Evolutionary conservation across 35 echinoderm and acorn worm genomes (phyloP).

Genomic region (Eucidaris tribuloides): DNA sequence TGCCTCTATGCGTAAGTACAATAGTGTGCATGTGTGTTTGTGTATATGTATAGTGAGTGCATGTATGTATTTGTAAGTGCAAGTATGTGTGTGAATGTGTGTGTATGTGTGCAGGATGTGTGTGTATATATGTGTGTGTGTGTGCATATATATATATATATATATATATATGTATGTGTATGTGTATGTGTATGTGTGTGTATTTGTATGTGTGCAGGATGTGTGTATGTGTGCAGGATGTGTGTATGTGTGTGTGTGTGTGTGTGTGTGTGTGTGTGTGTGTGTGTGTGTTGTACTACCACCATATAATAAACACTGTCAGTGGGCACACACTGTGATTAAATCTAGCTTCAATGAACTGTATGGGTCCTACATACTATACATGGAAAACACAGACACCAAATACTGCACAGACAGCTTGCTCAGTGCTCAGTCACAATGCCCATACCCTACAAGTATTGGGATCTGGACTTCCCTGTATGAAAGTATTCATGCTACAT

Average conservation of each 20-base stretch:
- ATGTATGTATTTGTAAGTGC: not conserved
- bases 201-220: not conserved
- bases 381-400: too few relatives aligned
- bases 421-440: too few relatives aligned
- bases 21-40: not conserved
- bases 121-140: not conserved
- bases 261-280: slow-evolving; percentile 8
- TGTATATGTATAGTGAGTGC: not conserved
- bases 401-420: too few relatives aligned
- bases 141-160: not conserved
- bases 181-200: not conserved
- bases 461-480: too few relatives aligned
- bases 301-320: not conserved
- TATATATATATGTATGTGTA: not conserved
- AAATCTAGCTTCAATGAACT: too few relatives aligned
- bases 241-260: not conserved
- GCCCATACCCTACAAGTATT: too few relatives aligned
- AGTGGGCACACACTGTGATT: too few relatives aligned
- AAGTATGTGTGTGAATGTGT: not conserved
- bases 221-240: not conserved
- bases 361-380: too few relatives aligned
- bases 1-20: too few relatives aligned
- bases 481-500: too few relatives aligned
- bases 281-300: too few relatives aligned
- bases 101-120: not conserved